phyloP scores from a whole-genome alignment of 2,888 invertebrate species.

The Euproctis similis region DNA sequence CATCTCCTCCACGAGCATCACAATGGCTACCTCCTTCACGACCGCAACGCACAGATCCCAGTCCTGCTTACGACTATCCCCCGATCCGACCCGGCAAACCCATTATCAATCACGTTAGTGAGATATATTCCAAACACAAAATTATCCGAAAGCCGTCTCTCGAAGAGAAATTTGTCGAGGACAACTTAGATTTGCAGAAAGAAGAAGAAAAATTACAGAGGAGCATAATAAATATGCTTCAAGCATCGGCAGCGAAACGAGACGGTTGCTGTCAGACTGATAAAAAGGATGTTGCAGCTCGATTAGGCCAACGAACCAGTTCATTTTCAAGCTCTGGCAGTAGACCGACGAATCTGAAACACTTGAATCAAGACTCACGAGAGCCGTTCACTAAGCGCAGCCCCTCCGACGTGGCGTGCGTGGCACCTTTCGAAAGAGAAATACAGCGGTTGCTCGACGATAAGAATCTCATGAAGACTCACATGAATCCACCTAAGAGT shows the following conservation, averaged over 20 bases:
- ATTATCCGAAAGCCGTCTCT: slow-evolving; percentile 53
- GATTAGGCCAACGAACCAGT: slow-evolving; percentile 55
- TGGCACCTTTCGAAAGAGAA: slow-evolving; percentile 85
- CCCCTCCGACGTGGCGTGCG: slow-evolving; percentile 67
- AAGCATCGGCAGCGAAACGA: slow-evolving; percentile 71
- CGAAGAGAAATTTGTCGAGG: slow-evolving; percentile 60
- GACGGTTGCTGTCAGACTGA: slow-evolving; percentile 81
- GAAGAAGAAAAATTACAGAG: slow-evolving; percentile 68
- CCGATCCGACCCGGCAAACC: slow-evolving; percentile 71
- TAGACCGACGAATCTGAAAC: slow-evolving; percentile 69
- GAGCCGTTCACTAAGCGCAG: slow-evolving; percentile 66
- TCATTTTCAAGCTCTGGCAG: slow-evolving; percentile 73
- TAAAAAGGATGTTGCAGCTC: slow-evolving; percentile 73
- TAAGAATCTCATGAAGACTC: slow-evolving; percentile 78
- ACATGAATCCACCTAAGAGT: slow-evolving; percentile 76
- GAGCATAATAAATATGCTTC: slow-evolving; percentile 70
- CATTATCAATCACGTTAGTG: slow-evolving; percentile 48
- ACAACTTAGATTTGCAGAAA: slow-evolving; percentile 51
- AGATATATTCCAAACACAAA: slow-evolving; percentile 62
- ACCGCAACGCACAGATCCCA: slow-evolving; percentile 68
- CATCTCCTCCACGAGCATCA: slow-evolving; percentile 76
- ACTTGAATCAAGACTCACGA: slow-evolving; percentile 66
- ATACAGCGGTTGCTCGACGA: slow-evolving; percentile 86
- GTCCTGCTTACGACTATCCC: slow-evolving; percentile 74
- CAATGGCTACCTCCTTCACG: slow-evolving; percentile 67